Percentiles rank a stretch among this genome's conserved stretches.
Evolutionary conservation across 2,888 invertebrate species (phyloP).

Genomic region (Drosophila fulvimacula): DNA sequence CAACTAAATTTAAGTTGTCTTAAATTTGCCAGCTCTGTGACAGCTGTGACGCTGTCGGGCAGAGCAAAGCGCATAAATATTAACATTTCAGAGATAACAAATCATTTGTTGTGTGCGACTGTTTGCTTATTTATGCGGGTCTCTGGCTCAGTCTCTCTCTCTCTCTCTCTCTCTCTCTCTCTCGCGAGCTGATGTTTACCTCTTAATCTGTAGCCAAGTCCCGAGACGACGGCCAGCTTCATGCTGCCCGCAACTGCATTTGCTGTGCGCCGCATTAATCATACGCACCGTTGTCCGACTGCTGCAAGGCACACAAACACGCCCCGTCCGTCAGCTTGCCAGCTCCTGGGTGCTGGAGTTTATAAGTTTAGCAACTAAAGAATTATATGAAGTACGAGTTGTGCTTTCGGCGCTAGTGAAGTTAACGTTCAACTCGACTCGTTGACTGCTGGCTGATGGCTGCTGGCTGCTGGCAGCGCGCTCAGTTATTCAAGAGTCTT

Average conservation of each 20-base stretch:
- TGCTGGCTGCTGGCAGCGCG: conserved; percentile 18
- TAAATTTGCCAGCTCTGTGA: neutral
- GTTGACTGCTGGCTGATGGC: conserved; percentile 4
- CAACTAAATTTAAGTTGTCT: conserved; percentile 2
- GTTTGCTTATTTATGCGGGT: neutral
- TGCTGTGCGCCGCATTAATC: conserved; percentile 57
- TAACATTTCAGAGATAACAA: conserved; percentile 9
- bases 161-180: neutral
- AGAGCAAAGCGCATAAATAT: neutral
- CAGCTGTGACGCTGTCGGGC: neutral
- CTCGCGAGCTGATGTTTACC: neutral
- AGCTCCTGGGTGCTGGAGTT: conserved; percentile 19
- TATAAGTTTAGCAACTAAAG: conserved; percentile 60
- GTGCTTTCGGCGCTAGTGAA: conserved; percentile 54
- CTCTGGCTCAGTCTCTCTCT: neutral
- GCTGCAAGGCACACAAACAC: conserved; percentile 32
- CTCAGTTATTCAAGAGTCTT: conserved; percentile 58
- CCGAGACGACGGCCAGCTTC: conserved; percentile 1
- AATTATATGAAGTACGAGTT: conserved; percentile 64
- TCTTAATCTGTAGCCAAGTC: conserved; percentile 17
- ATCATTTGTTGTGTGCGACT: conserved; percentile 1
- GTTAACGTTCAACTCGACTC: conserved; percentile 41
- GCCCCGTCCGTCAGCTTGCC: conserved; percentile 31
- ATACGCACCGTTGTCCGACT: conserved; percentile 60
- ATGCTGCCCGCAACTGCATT: conserved; percentile 46